Evolutionary conservation across 2,797 vertebrate species (phyloP).

Genomic region (Crocodylus rhombifer): DNA sequence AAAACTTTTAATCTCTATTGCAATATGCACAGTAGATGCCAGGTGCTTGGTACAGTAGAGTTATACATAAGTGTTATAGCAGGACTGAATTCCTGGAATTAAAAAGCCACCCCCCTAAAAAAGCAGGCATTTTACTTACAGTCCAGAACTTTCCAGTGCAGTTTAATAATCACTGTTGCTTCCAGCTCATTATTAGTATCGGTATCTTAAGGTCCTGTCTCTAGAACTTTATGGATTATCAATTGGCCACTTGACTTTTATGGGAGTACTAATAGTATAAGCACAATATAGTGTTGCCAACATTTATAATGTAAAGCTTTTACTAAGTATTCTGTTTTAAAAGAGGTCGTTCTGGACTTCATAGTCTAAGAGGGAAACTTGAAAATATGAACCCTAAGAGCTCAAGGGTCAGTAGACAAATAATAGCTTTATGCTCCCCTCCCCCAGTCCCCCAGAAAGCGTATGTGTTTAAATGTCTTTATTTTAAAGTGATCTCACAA

Average conservation of each 20-base stretch:
- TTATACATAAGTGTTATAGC: not conserved
- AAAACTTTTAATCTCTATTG: not conserved
- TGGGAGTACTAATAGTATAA: not conserved
- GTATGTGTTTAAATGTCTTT: not conserved
- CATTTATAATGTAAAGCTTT: not conserved
- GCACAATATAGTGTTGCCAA: accelerated
- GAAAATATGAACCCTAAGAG: not conserved
- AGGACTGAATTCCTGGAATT: not conserved
- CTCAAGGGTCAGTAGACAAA: not conserved
- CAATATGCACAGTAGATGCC: not conserved
- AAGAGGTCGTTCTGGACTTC: not conserved
- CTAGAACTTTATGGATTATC: not conserved
- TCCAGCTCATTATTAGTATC: not conserved
- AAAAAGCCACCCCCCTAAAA: not conserved
- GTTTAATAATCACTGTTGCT: not conserved
- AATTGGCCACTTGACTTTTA: not conserved
- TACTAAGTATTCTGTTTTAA: too few species aligned
- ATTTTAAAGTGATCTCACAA: not conserved
- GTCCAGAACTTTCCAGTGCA: not conserved
- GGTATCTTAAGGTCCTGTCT: not conserved
- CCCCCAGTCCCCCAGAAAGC: too few species aligned
- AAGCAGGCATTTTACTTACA: accelerated
- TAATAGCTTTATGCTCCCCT: not conserved
- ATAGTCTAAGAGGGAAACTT: not conserved
- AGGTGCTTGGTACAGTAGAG: not conserved